Conservation (phyloP, 1,140 invertebrate species). For the Hylaeus anthracinus region DNA sequence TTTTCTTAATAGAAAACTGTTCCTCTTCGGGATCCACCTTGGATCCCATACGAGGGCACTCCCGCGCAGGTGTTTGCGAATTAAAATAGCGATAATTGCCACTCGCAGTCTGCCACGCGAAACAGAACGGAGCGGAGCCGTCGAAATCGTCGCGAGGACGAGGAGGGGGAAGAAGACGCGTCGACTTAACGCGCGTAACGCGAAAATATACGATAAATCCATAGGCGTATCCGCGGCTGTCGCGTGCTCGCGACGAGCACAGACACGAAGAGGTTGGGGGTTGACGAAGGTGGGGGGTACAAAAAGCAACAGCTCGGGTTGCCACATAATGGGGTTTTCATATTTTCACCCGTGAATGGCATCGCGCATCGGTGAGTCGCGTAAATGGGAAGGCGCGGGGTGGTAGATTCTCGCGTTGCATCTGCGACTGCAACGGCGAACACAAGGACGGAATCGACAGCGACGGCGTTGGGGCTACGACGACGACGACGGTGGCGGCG, state of each 20-base stretch:
- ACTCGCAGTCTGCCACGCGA: too few relatives aligned
- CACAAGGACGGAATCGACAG: conserved; percentile 49
- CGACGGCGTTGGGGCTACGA: conserved; percentile 7
- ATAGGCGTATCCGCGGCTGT: conserved; percentile 45
- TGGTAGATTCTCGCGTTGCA: conserved; percentile 37
- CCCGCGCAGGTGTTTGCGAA: too few relatives aligned
- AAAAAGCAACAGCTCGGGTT: conserved; percentile 50
- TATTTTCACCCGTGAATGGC: conserved; percentile 75
- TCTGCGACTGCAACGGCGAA: conserved; percentile 34
- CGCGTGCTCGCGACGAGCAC: conserved; percentile 3
- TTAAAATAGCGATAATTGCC: too few relatives aligned
- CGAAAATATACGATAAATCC: conserved; percentile 74
- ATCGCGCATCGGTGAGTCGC: conserved; percentile 74
- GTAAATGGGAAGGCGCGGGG: conserved; percentile 65
- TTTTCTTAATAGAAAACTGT: too few relatives aligned
- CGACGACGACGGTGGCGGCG: background rate
- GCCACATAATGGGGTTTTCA: conserved; percentile 72
- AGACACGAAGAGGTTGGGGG: background rate
- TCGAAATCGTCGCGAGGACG: background rate
- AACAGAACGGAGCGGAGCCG: background rate
- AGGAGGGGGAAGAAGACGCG: conserved; percentile 21
- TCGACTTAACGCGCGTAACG: conserved; percentile 65
- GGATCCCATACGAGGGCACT: too few relatives aligned
- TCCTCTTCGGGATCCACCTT: too few relatives aligned
- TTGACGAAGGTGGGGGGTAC: background rate